Conservation (phyloP, 2,113 vertebrate genomes). For the Meles meles region DNA sequence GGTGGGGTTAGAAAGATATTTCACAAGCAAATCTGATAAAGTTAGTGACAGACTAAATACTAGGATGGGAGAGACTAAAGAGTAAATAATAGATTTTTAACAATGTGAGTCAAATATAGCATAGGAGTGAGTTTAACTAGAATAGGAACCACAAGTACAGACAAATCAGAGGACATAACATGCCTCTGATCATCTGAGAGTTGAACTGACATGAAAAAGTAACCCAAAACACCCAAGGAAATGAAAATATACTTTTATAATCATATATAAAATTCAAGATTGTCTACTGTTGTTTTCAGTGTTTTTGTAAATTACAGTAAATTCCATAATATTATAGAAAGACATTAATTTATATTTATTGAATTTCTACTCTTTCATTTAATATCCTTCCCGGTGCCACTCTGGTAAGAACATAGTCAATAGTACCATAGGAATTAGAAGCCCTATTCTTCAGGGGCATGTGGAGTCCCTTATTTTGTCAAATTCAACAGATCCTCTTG, state of each 20-base stretch:
- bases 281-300: background rate
- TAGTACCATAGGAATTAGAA: background rate
- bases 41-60: background rate
- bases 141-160: background rate
- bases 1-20: background rate
- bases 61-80: background rate
- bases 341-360: background rate
- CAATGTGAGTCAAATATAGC: background rate
- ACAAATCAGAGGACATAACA: background rate
- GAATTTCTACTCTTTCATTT: background rate
- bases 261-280: background rate
- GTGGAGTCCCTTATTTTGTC: conserved; percentile 30
- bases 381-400: background rate
- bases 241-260: background rate
- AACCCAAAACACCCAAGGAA: background rate
- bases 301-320: background rate
- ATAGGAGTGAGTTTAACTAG: background rate
- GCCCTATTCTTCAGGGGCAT: background rate
- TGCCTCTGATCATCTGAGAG: background rate
- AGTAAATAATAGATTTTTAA: background rate
- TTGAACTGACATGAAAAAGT: background rate
- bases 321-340: background rate
- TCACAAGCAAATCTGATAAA: background rate
- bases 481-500: background rate
- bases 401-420: background rate